Evolutionary conservation across 37 sponge, comb jelly and placozoan genomes (phyloP).

Genomic region (Hexactinellida sp.): DNA sequence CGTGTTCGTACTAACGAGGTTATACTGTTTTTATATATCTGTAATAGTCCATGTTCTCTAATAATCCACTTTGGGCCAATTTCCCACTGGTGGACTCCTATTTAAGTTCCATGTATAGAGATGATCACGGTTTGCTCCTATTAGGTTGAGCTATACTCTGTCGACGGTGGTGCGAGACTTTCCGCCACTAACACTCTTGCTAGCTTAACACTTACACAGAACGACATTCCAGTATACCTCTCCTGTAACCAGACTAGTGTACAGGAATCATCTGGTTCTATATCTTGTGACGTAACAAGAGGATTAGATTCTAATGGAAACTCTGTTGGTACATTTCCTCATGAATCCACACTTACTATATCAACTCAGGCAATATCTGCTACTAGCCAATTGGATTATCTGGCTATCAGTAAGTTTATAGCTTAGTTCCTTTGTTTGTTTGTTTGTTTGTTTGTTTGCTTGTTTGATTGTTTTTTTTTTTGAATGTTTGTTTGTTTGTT

Average conservation of each 20-base stretch:
- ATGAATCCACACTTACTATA: background rate
- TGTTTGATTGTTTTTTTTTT: too few species aligned
- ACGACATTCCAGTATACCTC: slow-evolving; percentile 5
- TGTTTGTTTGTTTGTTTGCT: too few species aligned
- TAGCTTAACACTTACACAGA: background rate
- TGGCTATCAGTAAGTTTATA: background rate
- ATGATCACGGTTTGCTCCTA: background rate
- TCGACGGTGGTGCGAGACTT: background rate
- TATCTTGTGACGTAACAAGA: background rate
- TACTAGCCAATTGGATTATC: background rate
- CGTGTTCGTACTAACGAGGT: too few species aligned
- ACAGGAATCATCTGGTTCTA: background rate
- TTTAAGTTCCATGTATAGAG: too few species aligned
- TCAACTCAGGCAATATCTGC: background rate
- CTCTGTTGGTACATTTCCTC: background rate
- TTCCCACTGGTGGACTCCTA: too few species aligned
- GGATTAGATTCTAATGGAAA: background rate
- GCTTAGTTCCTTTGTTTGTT: too few species aligned
- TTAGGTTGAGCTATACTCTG: background rate
- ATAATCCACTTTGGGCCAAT: too few species aligned
- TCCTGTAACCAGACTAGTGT: background rate
- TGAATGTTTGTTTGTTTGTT: too few species aligned
- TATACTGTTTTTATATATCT: too few species aligned
- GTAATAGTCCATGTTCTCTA: too few species aligned
- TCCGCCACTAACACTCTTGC: background rate